Percentiles rank a stretch among this genome's conserved stretches.
These are phyloP conservation scores for Engraulis encrasicolus DNA, from an alignment of 2,113 vertebrate genomes.

Conservation along the genomic window DNA sequence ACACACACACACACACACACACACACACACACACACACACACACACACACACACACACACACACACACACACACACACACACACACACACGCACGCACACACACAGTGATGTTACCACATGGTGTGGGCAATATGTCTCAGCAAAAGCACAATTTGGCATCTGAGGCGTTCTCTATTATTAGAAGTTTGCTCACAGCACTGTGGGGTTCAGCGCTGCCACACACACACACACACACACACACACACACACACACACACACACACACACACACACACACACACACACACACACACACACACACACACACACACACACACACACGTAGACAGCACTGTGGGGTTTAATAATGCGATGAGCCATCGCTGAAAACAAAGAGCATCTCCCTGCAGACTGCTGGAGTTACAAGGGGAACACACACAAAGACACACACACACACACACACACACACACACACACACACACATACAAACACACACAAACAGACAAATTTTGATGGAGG, in stretches of 20 bases:
- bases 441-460: no score
- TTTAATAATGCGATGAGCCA: slow-evolving; percentile 67
- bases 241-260: no score
- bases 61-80: slow-evolving; percentile 42
- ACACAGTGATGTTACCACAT: slow-evolving; percentile 68
- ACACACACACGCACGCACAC: slow-evolving; percentile 66
- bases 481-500: no score
- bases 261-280: no score
- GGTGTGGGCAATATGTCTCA: slow-evolving; percentile 78
- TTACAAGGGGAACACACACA: slow-evolving; percentile 67
- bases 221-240: no score
- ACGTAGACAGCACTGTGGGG: slow-evolving; percentile 69
- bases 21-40: slow-evolving; percentile 37
- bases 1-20: slow-evolving; percentile 65
- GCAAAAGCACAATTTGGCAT: slow-evolving; percentile 76
- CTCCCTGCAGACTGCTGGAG: slow-evolving; percentile 64
- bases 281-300: no score
- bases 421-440: no score
- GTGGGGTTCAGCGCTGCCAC: slow-evolving; percentile 69
- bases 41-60: slow-evolving; percentile 35
- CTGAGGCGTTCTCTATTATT: slow-evolving; percentile 77
- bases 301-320: no score
- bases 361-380: slow-evolving; percentile 62
- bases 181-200: slow-evolving; percentile 67
- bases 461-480: no score